Percentiles rank a stretch among this genome's conserved stretches.
These are phyloP conservation scores for Ptyas mucosa DNA, from an alignment of 2,113 vertebrate species.

Conservation along the genomic window DNA sequence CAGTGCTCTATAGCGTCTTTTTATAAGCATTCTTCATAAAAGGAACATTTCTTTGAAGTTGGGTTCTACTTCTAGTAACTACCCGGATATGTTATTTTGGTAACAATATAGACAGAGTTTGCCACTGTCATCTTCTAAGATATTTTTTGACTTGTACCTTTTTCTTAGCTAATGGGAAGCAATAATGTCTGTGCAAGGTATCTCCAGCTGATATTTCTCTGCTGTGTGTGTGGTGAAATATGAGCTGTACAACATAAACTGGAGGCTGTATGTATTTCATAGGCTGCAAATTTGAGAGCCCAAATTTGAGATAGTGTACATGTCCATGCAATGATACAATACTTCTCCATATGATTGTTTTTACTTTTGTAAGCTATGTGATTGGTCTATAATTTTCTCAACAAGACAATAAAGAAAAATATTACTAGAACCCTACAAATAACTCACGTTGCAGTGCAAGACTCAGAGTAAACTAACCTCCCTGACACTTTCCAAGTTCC, in stretches of 20 bases:
- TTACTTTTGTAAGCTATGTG: neutral
- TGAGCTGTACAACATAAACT: neutral
- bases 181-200: neutral
- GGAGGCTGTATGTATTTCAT: neutral
- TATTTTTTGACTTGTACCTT: neutral
- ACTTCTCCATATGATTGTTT: neutral
- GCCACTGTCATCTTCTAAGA: neutral
- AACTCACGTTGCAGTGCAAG: slow-evolving; percentile 8
- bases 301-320: neutral
- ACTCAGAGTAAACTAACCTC: slow-evolving; percentile 25
- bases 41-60: neutral
- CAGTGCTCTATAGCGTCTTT: too few species aligned
- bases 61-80: neutral
- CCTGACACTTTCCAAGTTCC: slow-evolving; percentile 2
- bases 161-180: neutral
- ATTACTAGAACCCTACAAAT: neutral
- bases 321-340: neutral
- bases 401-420: neutral
- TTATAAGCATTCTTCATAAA: neutral
- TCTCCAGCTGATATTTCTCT: neutral
- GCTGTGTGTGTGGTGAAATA: neutral
- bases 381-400: neutral
- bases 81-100: neutral
- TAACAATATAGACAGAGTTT: neutral
- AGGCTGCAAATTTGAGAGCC: neutral